Evolutionary conservation across 2,113 vertebrate genomes (phyloP).

Genomic region (Macquaria australasica): DNA sequence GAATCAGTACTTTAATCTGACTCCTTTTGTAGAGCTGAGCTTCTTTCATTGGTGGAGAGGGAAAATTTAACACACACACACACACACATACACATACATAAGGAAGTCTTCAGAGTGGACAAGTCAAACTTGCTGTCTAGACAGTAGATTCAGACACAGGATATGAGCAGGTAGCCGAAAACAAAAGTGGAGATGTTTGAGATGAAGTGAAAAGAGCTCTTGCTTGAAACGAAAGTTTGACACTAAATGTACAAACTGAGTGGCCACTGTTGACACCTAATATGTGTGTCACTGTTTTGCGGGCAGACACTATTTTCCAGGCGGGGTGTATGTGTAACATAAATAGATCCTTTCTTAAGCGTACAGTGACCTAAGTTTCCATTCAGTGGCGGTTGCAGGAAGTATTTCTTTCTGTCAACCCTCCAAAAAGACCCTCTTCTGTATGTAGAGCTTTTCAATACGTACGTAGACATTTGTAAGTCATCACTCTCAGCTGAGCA

Average conservation of each 20-base stretch:
- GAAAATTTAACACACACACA: too few species aligned
- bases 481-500: slow-evolving; percentile 10
- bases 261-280: not conserved
- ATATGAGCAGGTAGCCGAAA: slow-evolving; percentile 29
- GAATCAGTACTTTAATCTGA: not conserved
- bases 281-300: not conserved
- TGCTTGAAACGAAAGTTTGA: not conserved
- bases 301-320: slow-evolving; percentile 49
- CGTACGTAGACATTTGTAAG: not conserved
- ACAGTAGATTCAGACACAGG: slow-evolving; percentile 22
- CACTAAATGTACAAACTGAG: not conserved
- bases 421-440: slow-evolving; percentile 13
- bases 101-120: slow-evolving; percentile 16
- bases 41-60: not conserved
- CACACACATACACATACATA: not conserved
- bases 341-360: slow-evolving; percentile 41
- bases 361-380: slow-evolving; percentile 48
- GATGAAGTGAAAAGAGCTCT: not conserved
- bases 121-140: slow-evolving; percentile 27
- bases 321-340: not conserved
- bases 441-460: not conserved
- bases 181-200: not conserved
- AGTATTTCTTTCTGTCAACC: not conserved
- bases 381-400: slow-evolving; percentile 49
- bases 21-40: not conserved